Evolutionary conservation across 2,113 vertebrate species (phyloP).

Genomic region (Microtus oregoni): DNA sequence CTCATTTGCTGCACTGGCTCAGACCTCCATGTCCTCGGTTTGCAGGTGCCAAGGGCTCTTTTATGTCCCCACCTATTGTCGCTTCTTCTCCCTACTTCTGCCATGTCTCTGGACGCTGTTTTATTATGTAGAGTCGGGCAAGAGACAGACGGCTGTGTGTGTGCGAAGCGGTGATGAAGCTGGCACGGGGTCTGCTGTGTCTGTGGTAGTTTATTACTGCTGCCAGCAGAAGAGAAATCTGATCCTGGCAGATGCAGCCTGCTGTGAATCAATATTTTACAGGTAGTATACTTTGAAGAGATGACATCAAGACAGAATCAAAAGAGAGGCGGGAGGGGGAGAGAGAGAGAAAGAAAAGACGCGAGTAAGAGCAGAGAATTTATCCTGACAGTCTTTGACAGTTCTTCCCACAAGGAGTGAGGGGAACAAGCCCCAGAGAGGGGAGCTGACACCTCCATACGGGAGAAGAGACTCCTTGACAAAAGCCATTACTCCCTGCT

Average conservation of each 20-base stretch:
- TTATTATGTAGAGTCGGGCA: constrained; percentile 86
- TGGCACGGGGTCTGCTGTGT: constrained; percentile 85
- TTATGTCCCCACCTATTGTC: constrained; percentile 80
- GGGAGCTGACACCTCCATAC: constrained; percentile 66
- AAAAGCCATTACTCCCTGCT: constrained; percentile 75
- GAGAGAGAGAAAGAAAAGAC: constrained; percentile 67
- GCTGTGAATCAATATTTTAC: constrained; percentile 92
- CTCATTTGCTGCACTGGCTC: constrained; percentile 72
- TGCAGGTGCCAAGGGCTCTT: constrained; percentile 77
- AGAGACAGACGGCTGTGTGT: constrained; percentile 81
- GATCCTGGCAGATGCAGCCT: constrained; percentile 90
- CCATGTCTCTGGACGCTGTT: constrained; percentile 84
- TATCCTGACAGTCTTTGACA: constrained; percentile 87
- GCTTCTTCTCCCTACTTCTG: constrained; percentile 82
- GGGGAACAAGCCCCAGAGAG: constrained; percentile 76
- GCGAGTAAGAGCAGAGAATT: constrained; percentile 81
- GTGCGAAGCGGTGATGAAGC: constrained; percentile 77
- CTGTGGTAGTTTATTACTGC: constrained; percentile 88
- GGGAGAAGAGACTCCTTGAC: constrained; percentile 71
- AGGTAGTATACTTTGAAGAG: constrained; percentile 91
- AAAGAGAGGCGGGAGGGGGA: constrained; percentile 78
- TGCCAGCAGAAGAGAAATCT: constrained; percentile 88
- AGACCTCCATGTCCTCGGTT: constrained; percentile 69
- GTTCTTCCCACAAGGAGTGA: constrained; percentile 83
- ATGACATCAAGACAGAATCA: constrained; percentile 89